Percentiles rank a stretch among this genome's conserved stretches.
These are phyloP conservation scores for Drosophila kikkawai DNA, from an alignment of 1,140 invertebrate species.

Conservation along the genomic window DNA sequence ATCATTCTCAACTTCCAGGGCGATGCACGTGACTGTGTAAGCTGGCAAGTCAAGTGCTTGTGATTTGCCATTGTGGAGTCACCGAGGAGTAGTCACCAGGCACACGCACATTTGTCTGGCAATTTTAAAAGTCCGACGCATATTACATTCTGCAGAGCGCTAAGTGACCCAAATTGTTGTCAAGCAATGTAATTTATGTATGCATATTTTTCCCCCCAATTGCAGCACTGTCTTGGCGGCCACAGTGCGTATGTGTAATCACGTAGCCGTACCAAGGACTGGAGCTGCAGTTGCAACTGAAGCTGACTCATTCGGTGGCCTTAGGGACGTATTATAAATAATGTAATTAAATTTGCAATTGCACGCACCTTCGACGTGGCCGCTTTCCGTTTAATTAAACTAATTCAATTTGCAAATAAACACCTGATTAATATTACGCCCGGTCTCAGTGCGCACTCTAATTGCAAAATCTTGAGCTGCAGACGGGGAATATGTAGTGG, in stretches of 20 bases:
- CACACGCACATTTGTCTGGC: conserved; percentile 58
- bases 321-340: conserved; percentile 56
- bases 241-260: conserved; percentile 69
- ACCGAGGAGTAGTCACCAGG: conserved; percentile 32
- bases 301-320: conserved; percentile 53
- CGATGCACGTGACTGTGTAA: conserved; percentile 41
- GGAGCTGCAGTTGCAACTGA: conserved; percentile 25
- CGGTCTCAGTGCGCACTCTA: conserved; percentile 13
- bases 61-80: conserved; percentile 67
- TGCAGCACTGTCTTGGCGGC: conserved; percentile 18
- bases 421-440: conserved; percentile 56
- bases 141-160: conserved; percentile 68
- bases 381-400: conserved; percentile 78
- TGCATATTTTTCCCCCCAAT: conserved; percentile 15
- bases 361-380: conserved; percentile 41
- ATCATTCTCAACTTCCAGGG: conserved; percentile 47
- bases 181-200: conserved; percentile 49
- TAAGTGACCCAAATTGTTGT: conserved; percentile 77
- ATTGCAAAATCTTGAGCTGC: conserved; percentile 35
- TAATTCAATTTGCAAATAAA: conserved; percentile 68
- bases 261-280: conserved; percentile 21
- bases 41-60: conserved; percentile 44
- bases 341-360: conserved; percentile 73
- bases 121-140: conserved; percentile 70
- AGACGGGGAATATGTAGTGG: conserved; percentile 22